Percentiles rank a stretch among this genome's conserved stretches.
Evolutionary conservation across 1,140 invertebrate genomes (phyloP).

Genomic region (Aporrectodea caliginosa): DNA sequence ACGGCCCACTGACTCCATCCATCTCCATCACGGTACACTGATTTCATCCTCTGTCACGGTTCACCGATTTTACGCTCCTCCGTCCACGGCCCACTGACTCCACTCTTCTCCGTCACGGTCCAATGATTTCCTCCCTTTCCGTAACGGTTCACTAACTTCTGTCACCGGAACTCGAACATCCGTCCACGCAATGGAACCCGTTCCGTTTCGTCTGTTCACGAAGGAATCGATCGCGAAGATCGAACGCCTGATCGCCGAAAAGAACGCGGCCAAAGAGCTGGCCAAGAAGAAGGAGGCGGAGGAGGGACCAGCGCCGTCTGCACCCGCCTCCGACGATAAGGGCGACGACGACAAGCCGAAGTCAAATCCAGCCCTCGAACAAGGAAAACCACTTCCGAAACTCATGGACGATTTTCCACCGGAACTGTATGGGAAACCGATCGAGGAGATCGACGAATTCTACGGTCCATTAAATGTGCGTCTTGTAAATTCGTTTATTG

Average conservation of each 20-base stretch:
- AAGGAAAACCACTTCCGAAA: constrained; percentile 48
- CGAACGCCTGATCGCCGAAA: constrained; percentile 86
- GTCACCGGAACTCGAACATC: too few relatives aligned
- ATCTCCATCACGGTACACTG: too few relatives aligned
- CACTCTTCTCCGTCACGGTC: too few relatives aligned
- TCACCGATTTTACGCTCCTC: too few relatives aligned
- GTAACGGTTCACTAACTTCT: too few relatives aligned
- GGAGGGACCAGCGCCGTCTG: background rate
- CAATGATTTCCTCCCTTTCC: too few relatives aligned
- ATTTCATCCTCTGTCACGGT: too few relatives aligned
- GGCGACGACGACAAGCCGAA: constrained; percentile 22
- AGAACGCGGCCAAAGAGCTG: constrained; percentile 65
- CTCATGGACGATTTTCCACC: constrained; percentile 45
- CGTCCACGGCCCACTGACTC: too few relatives aligned
- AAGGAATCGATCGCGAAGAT: constrained; percentile 89
- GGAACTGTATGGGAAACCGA: constrained; percentile 44
- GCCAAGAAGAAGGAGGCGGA: background rate
- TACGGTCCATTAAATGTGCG: constrained; percentile 52
- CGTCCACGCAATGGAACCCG: background rate
- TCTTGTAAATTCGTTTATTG: too few relatives aligned
- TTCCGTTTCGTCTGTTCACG: constrained; percentile 87
- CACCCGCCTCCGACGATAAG: background rate
- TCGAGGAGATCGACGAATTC: constrained; percentile 54
- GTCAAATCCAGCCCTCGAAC: constrained; percentile 48
- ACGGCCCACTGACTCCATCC: too few relatives aligned